Evolutionary conservation across 2,888 invertebrate genomes (phyloP).

Genomic region (Cryptosula pallasiana): DNA sequence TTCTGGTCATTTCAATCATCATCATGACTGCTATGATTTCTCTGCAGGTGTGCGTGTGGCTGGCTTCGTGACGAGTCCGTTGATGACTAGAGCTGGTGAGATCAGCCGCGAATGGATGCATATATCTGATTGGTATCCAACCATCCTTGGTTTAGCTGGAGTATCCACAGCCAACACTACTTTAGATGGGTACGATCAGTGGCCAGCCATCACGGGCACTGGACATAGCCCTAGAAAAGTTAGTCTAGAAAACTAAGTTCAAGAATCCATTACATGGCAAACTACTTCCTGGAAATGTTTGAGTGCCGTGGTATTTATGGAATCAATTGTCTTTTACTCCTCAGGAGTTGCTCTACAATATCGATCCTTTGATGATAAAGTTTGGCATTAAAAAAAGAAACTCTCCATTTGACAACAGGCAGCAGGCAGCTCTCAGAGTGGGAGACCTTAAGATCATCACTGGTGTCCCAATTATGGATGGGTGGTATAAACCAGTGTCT

Average conservation of each 20-base stretch:
- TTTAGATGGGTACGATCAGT: slow-evolving; percentile 19
- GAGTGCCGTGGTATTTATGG: too few species aligned
- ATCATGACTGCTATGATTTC: background rate
- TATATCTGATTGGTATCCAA: slow-evolving; percentile 17
- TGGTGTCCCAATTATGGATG: slow-evolving; percentile 40
- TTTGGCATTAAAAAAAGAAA: slow-evolving; percentile 32
- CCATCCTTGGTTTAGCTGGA: slow-evolving; percentile 12
- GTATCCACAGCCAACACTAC: background rate
- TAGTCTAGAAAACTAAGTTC: background rate
- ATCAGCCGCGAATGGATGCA: background rate
- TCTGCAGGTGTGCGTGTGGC: background rate
- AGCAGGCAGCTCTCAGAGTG: slow-evolving; percentile 41
- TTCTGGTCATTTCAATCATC: too few species aligned
- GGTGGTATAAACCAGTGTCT: slow-evolving; percentile 12
- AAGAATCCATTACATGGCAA: background rate
- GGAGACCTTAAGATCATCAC: slow-evolving; percentile 48
- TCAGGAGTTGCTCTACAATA: slow-evolving; percentile 68
- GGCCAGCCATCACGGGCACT: slow-evolving; percentile 6
- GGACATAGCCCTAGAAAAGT: slow-evolving; percentile 12
- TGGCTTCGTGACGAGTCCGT: background rate
- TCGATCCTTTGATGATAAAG: slow-evolving; percentile 59
- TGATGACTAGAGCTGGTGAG: background rate
- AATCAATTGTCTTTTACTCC: background rate
- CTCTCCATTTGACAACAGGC: slow-evolving; percentile 38
- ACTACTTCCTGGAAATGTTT: too few species aligned